Conservation (phyloP, 2,113 vertebrate genomes). For the Corythaeola cristata region DNA sequence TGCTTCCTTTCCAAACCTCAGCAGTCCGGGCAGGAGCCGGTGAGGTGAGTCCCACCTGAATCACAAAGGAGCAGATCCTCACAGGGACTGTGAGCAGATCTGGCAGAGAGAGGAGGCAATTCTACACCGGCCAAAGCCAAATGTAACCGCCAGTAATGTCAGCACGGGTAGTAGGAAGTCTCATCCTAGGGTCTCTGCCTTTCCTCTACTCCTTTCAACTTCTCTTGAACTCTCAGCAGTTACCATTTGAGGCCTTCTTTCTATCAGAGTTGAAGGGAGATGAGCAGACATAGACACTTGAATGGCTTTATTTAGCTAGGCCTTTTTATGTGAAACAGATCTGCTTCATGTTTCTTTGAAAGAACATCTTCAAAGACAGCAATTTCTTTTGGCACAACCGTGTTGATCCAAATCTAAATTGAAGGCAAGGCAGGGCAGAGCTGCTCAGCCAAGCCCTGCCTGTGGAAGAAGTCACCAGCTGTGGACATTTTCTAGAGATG, state of each 20-base stretch:
- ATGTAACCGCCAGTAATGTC: not conserved
- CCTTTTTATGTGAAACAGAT: not conserved
- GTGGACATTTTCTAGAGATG: not conserved
- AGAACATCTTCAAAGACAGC: not conserved
- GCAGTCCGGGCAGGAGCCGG: not conserved
- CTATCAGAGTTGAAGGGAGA: not conserved
- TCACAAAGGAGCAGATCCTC: not conserved
- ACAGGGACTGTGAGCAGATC: not conserved
- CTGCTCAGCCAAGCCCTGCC: not conserved
- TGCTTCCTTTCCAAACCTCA: not conserved
- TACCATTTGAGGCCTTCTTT: not conserved
- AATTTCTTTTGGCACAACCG: not conserved
- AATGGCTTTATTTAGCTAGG: not conserved
- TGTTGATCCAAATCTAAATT: not conserved
- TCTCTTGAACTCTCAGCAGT: not conserved
- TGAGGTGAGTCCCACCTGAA: not conserved
- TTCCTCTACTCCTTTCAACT: not conserved
- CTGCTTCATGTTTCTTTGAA: not conserved
- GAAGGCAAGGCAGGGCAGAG: not conserved
- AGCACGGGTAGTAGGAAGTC: not conserved
- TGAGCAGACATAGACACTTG: not conserved
- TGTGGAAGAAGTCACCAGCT: not conserved
- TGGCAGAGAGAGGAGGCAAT: not conserved
- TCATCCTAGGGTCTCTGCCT: not conserved
- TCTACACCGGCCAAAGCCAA: not conserved